Percentiles rank a stretch among this genome's conserved stretches.
Evolutionary conservation across 2,113 vertebrate genomes (phyloP).

Genomic region (Silurus asotus): DNA sequence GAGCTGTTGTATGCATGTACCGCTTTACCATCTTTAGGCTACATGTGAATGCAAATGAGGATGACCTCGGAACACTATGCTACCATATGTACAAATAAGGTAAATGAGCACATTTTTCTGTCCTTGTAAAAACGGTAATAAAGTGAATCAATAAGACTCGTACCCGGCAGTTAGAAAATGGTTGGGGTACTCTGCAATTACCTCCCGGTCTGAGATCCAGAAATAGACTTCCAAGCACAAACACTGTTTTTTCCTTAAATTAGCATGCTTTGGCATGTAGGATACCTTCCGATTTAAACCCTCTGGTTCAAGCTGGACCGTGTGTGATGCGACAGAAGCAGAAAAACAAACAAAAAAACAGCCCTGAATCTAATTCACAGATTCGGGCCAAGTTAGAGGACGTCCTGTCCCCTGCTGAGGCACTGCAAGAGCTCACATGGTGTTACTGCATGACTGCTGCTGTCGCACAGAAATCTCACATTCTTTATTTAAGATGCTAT

Average conservation of each 20-base stretch:
- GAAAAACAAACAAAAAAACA: background rate
- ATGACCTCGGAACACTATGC: background rate
- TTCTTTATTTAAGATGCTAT: background rate
- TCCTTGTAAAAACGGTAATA: background rate
- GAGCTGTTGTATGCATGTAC: background rate
- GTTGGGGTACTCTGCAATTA: background rate
- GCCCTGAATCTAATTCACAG: constrained; percentile 13
- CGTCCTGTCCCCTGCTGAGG: background rate
- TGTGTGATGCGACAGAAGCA: background rate
- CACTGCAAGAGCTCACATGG: background rate
- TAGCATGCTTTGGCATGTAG: background rate
- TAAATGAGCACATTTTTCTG: background rate
- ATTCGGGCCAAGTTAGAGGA: constrained; percentile 1
- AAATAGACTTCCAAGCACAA: background rate
- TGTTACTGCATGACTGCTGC: constrained; percentile 5
- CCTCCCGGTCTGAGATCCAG: background rate
- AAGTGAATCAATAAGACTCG: background rate
- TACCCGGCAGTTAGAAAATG: background rate
- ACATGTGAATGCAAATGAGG: background rate
- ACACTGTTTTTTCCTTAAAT: background rate
- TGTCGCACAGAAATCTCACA: constrained; percentile 12
- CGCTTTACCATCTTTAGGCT: background rate
- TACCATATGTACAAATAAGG: background rate
- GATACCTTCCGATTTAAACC: background rate
- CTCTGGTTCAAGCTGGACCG: background rate